phyloP scores from a whole-genome alignment of 2,888 invertebrate genomes.

The Caenorhabditis sinica region DNA sequence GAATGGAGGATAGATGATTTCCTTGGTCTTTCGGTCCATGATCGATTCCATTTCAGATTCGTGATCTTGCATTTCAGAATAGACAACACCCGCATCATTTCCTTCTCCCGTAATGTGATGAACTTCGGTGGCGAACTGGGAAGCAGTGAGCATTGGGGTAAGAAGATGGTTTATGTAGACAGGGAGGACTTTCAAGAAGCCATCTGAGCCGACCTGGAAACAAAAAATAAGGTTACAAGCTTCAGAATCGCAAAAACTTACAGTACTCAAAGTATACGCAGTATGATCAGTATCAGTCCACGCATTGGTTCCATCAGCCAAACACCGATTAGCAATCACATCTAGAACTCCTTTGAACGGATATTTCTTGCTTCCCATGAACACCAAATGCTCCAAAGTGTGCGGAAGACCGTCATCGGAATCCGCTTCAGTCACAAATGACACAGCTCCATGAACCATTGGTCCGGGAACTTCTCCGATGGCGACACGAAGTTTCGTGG shows the following conservation, averaged over 20 bases:
- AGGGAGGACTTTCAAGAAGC: constrained; percentile 92
- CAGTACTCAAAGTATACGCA: constrained; percentile 92
- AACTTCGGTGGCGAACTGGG: constrained; percentile 92
- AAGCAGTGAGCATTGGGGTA: constrained; percentile 90
- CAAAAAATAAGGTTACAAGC: background rate
- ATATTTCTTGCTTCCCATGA: constrained; percentile 92
- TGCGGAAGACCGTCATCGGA: constrained; percentile 95
- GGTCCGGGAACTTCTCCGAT: constrained; percentile 93
- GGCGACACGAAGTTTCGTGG: constrained; percentile 87
- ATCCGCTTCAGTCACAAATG: constrained; percentile 92
- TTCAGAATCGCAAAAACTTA: constrained; percentile 24
- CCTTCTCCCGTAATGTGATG: constrained; percentile 93
- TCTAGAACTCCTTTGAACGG: constrained; percentile 88
- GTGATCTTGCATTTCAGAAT: constrained; percentile 91
- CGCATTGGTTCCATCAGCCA: constrained; percentile 90
- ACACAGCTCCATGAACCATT: constrained; percentile 92
- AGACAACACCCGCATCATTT: constrained; percentile 95
- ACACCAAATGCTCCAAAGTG: constrained; percentile 93
- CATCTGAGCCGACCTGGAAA: constrained; percentile 89
- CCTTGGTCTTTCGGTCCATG: constrained; percentile 73
- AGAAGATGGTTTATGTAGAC: constrained; percentile 94
- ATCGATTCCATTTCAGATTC: constrained; percentile 83
- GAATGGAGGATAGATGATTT: constrained; percentile 88
- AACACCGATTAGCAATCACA: constrained; percentile 89
- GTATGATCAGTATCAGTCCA: constrained; percentile 93